Percentiles rank a stretch among this genome's conserved stretches.
Evolutionary conservation across 2,888 invertebrate genomes (phyloP).

Genomic region (Minunthozetes semirufus): DNA sequence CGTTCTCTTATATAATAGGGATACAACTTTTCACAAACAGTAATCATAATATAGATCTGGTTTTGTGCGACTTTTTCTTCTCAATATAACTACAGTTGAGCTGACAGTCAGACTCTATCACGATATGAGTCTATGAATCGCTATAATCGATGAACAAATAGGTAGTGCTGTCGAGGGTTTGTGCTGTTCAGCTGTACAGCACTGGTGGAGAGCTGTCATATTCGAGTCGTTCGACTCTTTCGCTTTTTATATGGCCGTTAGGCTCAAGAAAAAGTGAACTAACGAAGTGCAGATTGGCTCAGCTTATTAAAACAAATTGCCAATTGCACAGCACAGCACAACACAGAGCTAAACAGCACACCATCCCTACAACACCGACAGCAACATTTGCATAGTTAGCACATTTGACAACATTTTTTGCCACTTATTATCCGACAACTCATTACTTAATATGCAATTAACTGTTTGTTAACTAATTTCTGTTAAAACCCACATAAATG

Average conservation of each 20-base stretch:
- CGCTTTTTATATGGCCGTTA: slow-evolving; percentile 14
- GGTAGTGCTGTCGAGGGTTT: neutral
- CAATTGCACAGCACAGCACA: slow-evolving; percentile 6
- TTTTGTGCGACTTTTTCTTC: slow-evolving; percentile 2
- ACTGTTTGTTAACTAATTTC: neutral
- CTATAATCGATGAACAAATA: neutral
- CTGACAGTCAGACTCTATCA: slow-evolving; percentile 8
- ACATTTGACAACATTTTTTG: slow-evolving; percentile 12
- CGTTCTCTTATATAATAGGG: slow-evolving; percentile 28
- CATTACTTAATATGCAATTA: slow-evolving; percentile 25
- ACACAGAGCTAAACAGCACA: neutral
- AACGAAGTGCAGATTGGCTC: slow-evolving; percentile 20
- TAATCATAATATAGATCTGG: slow-evolving; percentile 28
- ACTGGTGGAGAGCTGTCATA: neutral
- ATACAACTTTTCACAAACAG: slow-evolving; percentile 16
- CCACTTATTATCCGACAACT: neutral
- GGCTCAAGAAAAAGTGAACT: slow-evolving; percentile 23
- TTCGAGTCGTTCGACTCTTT: neutral
- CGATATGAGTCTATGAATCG: neutral
- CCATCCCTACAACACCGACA: neutral
- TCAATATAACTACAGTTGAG: neutral
- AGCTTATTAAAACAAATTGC: slow-evolving; percentile 31
- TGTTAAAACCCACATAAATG: neutral
- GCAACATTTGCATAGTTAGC: slow-evolving; percentile 5
- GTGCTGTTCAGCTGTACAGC: neutral